Percentiles rank a stretch among this genome's conserved stretches.
Conservation (phyloP, 2,888 invertebrate genomes). For the Lepeophtheirus nordmannii region DNA sequence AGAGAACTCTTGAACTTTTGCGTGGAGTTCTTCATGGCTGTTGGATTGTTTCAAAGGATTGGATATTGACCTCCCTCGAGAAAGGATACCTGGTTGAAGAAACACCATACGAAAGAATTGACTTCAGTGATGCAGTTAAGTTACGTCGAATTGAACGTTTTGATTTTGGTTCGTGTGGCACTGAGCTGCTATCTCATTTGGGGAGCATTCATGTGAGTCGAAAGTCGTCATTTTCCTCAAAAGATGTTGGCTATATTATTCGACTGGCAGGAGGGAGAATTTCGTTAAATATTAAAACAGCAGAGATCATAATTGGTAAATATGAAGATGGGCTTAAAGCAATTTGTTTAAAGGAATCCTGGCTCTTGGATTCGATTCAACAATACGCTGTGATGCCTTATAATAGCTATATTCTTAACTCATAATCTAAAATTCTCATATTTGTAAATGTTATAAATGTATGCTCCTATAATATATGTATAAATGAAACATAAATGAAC, state of each 20-base stretch:
- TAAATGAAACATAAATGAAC: too few species aligned
- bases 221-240: not conserved
- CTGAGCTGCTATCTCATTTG: not conserved
- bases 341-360: not conserved
- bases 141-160: not conserved
- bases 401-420: too few species aligned
- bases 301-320: not conserved
- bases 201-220: not conserved
- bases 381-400: not conserved
- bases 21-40: conserved; percentile 12
- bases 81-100: conserved; percentile 7
- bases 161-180: not conserved
- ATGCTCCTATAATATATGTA: too few species aligned
- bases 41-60: conserved; percentile 14
- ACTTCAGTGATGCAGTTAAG: not conserved
- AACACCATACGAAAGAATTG: conserved; percentile 15
- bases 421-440: too few species aligned
- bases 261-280: not conserved
- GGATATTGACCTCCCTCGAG: not conserved
- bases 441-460: too few species aligned
- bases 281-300: not conserved
- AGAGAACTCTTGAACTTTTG: not conserved
- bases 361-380: conserved; percentile 13
- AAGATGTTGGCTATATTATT: not conserved
- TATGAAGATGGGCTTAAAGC: not conserved